Conservation (phyloP, 1,140 invertebrate genomes). For the Reticulitermes speratus region DNA sequence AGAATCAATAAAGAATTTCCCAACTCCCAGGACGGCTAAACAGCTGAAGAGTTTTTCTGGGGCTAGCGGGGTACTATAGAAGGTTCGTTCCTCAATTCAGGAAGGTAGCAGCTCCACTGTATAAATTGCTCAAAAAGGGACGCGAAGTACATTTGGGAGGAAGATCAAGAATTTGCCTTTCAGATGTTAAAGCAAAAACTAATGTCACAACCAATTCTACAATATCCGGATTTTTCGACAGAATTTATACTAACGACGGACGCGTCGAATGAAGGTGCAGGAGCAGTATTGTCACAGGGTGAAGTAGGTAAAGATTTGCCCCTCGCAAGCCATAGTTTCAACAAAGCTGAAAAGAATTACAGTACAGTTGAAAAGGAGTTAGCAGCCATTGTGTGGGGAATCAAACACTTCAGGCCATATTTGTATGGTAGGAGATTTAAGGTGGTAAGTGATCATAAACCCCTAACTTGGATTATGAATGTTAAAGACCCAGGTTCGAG, state of each 20-base stretch:
- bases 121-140: constrained; percentile 36
- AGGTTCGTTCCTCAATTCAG: constrained; percentile 31
- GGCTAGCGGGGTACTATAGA: constrained; percentile 33
- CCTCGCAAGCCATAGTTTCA: constrained; percentile 35
- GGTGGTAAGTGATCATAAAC: constrained; percentile 46
- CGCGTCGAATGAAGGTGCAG: constrained; percentile 36
- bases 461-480: constrained; percentile 42
- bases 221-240: no score
- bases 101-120: constrained; percentile 34
- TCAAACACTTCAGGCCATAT: constrained; percentile 43
- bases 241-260: constrained; percentile 38
- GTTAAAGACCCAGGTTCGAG: constrained; percentile 41
- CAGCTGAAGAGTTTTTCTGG: constrained; percentile 42
- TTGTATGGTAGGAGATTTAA: constrained; percentile 43
- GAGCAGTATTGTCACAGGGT: constrained; percentile 36
- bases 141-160: constrained; percentile 32
- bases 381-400: constrained; percentile 38
- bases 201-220: constrained; percentile 29
- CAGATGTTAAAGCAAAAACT: constrained; percentile 33
- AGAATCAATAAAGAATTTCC: constrained; percentile 39
- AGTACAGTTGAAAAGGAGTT: constrained; percentile 39
- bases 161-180: constrained; percentile 31
- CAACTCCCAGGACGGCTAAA: constrained; percentile 39
- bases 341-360: constrained; percentile 37
- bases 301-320: constrained; percentile 29